phyloP scores from a whole-genome alignment of 2,113 vertebrate species.

The Salvator merianae region DNA sequence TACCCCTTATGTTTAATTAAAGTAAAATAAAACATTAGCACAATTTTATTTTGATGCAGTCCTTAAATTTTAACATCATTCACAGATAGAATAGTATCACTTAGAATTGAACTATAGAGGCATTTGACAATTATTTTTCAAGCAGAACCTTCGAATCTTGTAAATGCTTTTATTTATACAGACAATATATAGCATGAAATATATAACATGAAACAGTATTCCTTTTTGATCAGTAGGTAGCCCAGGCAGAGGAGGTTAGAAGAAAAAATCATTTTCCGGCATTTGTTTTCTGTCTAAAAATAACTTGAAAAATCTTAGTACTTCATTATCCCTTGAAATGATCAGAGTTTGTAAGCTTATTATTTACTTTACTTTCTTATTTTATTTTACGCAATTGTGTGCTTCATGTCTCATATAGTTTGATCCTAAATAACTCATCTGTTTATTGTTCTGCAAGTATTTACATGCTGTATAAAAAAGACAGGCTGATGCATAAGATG shows the following conservation, averaged over 20 bases:
- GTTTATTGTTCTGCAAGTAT: neutral
- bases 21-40: neutral
- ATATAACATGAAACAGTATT: neutral
- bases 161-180: neutral
- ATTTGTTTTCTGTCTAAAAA: too few species aligned
- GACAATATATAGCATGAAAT: neutral
- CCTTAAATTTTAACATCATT: neutral
- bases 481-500: too few species aligned
- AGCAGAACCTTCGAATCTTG: neutral
- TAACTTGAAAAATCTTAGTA: too few species aligned
- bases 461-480: too few species aligned
- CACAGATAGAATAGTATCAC: too few species aligned
- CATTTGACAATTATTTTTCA: neutral
- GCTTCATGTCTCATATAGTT: neutral
- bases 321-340: neutral
- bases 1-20: neutral
- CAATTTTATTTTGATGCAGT: neutral
- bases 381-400: neutral
- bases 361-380: neutral
- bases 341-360: neutral
- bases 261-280: neutral
- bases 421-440: neutral
- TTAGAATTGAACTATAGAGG: neutral
- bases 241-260: neutral
- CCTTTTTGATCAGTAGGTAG: neutral